Base-by-base conservation (phyloP, 92 coral and sea anemone species). In the Siderastrea radians region DNA sequence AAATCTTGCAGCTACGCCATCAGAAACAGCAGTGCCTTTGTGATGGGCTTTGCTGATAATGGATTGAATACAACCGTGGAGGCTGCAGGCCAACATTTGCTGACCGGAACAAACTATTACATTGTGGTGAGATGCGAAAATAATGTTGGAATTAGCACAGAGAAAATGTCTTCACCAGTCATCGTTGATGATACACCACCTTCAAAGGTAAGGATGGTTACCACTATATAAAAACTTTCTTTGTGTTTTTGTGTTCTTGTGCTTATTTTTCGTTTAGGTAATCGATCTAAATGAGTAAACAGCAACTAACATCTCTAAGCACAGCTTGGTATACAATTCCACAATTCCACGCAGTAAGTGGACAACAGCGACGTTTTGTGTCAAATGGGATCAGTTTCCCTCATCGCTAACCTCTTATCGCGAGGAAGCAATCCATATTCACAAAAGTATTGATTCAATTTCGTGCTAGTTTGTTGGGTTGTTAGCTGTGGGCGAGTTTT, bases 131-230 rank as follows among this genome's bases (percentile, higher is more conserved):
- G 90, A 52, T 97, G 99, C 77, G 92, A 68, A 14, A 93, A 95
- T 86, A 88, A 72, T 47, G 93, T 86, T 45, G 99, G 95, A 49
- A 88, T 90, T 57, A 62, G 50, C 58, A 78, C 91, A 54, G 80
- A 68, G 61, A 88, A 73, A 11, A 82, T 84, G 49, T 89, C 93
- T 7, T 7, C 43, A 13, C 94, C 93, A 82, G 92, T 94, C 4
- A 74, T 88, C 8, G 95, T 97, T 38, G 99, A 97, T 69, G 89
- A 88, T 81, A 93, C 98, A 8, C 97, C 98, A 51, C 99, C 99
- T 1, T 83, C 78, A 16, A 92, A 88, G 96, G 99, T 97, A 88
- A 84, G 50, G 55, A 12, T 26, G 38, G 38, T 26, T 26, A 26
- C 38, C 16, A 43, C 14, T 47, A 16, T 1, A n/a, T 11, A 14